phyloP scores from a whole-genome alignment of 2,888 invertebrate species.

The Drosophila mayaguana region DNA sequence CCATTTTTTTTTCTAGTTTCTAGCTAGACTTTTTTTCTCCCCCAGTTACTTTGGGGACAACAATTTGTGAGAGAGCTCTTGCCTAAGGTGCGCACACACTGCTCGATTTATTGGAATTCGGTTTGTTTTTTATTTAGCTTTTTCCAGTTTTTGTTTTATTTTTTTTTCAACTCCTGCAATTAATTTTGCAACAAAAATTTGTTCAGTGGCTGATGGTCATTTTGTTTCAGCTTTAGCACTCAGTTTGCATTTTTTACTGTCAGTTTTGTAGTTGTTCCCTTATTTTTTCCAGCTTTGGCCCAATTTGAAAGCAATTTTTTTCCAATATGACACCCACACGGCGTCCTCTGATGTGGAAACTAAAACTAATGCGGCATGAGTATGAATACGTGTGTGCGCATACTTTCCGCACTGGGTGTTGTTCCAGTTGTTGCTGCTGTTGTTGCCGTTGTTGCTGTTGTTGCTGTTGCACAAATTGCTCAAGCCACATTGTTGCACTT shows the following conservation, averaged over 20 bases:
- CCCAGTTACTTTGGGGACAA: conserved; percentile 5
- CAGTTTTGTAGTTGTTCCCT: neutral
- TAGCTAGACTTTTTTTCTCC: conserved; percentile 20
- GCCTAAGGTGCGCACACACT: conserved; percentile 13
- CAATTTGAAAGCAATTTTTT: conserved; percentile 76
- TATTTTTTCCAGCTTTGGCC: conserved; percentile 51
- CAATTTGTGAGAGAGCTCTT: conserved; percentile 3
- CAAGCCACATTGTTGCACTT: conserved; percentile 73
- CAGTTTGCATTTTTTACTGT: conserved; percentile 38
- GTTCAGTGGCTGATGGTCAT: conserved; percentile 63
- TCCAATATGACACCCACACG: conserved; percentile 75
- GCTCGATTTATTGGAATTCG: conserved; percentile 16
- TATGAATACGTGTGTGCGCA: conserved; percentile 35
- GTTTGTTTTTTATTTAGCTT: conserved; percentile 3
- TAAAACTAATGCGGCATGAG: conserved; percentile 67
- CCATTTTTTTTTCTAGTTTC: neutral
- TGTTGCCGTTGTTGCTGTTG: conserved; percentile 28
- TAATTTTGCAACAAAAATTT: conserved; percentile 69
- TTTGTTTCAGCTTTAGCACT: conserved; percentile 53
- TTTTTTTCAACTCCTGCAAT: conserved; percentile 62
- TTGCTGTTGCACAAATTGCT: conserved; percentile 71
- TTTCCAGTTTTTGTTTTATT: neutral
- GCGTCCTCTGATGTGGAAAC: conserved; percentile 73
- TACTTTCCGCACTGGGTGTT: conserved; percentile 56
- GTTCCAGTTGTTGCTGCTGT: conserved; percentile 34